phyloP scores from a whole-genome alignment of 2,113 vertebrate species.

The Hypocryptadius cinnamomeus region DNA sequence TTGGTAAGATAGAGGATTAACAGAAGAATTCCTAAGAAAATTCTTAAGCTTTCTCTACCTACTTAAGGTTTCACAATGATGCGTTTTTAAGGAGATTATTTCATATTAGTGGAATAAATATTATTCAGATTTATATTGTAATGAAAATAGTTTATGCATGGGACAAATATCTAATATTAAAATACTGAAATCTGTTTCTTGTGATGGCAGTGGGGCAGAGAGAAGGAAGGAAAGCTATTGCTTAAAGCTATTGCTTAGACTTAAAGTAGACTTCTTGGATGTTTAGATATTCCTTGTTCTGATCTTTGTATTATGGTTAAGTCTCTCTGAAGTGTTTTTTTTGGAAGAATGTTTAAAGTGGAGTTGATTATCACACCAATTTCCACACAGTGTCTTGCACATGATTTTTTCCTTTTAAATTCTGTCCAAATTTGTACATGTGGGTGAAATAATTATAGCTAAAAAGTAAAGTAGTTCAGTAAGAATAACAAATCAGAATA shows the following conservation, averaged over 20 bases:
- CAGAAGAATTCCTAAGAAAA: neutral
- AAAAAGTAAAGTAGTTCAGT: neutral
- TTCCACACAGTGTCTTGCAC: neutral
- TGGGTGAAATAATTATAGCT: neutral
- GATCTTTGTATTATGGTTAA: neutral
- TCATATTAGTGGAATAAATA: neutral
- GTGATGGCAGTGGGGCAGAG: neutral
- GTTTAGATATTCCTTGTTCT: neutral
- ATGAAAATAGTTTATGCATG: neutral
- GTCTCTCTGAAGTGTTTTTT: neutral
- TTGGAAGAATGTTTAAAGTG: neutral
- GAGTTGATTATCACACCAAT: neutral
- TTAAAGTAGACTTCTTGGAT: neutral
- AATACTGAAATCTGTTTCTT: neutral
- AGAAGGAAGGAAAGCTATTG: neutral
- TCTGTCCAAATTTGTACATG: neutral
- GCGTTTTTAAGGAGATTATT: neutral
- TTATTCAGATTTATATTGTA: neutral
- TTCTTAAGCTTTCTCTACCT: neutral
- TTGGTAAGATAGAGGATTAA: neutral
- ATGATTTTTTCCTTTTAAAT: neutral
- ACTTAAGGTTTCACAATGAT: neutral
- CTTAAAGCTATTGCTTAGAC: neutral
- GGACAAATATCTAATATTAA: neutral
- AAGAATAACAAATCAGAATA: neutral